Evolutionary conservation across 2,797 vertebrate species (phyloP).

Genomic region (Sebastiscus albofasciatus): DNA sequence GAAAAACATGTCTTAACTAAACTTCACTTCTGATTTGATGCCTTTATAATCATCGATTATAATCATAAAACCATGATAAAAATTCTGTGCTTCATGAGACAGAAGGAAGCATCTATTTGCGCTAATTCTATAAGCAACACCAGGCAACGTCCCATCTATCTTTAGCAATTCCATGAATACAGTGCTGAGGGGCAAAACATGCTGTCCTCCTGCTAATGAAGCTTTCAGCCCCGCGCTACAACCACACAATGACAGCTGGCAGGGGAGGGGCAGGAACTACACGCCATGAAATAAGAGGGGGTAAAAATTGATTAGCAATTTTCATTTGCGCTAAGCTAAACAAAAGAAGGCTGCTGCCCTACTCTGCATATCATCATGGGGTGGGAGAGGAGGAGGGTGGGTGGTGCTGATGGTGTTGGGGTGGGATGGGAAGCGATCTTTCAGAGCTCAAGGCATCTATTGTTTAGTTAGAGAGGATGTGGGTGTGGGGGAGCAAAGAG

Average conservation of each 20-base stretch:
- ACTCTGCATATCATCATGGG: conserved; percentile 84
- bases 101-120: conserved; percentile 39
- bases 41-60: neutral
- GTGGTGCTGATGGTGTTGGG: conserved; percentile 53
- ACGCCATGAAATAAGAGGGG: conserved; percentile 93
- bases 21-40: neutral
- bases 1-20: too few relatives aligned
- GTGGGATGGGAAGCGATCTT: conserved; percentile 70
- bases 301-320: conserved; percentile 94
- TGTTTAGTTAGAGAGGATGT: conserved; percentile 73
- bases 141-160: conserved; percentile 67
- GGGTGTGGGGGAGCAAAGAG: conserved; percentile 41
- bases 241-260: conserved; percentile 97
- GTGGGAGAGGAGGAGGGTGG: conserved; percentile 66
- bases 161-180: conserved; percentile 77
- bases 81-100: conserved; percentile 1
- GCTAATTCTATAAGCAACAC: conserved; percentile 58
- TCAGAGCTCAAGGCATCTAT: conserved; percentile 70
- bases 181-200: conserved; percentile 94
- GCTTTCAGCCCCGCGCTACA: conserved; percentile 94
- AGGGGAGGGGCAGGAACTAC: conserved; percentile 93
- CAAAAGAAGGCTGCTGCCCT: conserved; percentile 83
- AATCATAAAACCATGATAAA: neutral
- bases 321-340: conserved; percentile 91
- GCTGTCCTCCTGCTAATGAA: conserved; percentile 92